A percentile compares a stretch with the other conserved stretches of the same genome.
Conservation (phyloP, 2,888 invertebrate genomes). For the Eumerus sabulonum region DNA sequence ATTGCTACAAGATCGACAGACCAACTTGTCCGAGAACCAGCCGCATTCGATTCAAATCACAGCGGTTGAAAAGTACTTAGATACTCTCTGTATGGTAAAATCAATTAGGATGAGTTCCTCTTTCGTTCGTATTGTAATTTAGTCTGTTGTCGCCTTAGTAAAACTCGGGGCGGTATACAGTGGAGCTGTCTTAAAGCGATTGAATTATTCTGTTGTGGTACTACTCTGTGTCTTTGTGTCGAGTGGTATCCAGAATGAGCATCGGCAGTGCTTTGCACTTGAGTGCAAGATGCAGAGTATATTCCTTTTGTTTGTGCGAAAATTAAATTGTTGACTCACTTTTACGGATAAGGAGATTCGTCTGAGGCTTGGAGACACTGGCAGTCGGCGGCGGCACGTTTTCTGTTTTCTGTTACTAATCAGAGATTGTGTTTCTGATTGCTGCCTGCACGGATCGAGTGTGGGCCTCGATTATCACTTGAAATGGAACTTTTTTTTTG, state of each 20-base stretch:
- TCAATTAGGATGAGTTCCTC: slow-evolving; percentile 56
- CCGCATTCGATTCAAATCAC: slow-evolving; percentile 64
- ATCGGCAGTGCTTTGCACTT: slow-evolving; percentile 7
- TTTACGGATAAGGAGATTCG: too few relatives aligned
- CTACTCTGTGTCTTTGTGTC: slow-evolving; percentile 13
- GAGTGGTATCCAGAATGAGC: slow-evolving; percentile 12
- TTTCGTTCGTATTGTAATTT: slow-evolving; percentile 43
- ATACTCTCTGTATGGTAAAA: slow-evolving; percentile 53
- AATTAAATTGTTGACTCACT: too few relatives aligned
- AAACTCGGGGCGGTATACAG: slow-evolving; percentile 26
- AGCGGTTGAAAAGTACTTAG: slow-evolving; percentile 33
- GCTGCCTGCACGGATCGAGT: too few relatives aligned
- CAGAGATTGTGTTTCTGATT: too few relatives aligned
- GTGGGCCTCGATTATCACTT: too few relatives aligned
- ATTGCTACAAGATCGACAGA: slow-evolving; percentile 64
- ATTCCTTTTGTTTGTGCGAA: too few relatives aligned
- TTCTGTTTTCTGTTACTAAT: too few relatives aligned
- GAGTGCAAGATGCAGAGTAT: not conserved
- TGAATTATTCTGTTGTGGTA: slow-evolving; percentile 8
- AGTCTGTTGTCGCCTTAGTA: slow-evolving; percentile 47
- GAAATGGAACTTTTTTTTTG: too few relatives aligned
- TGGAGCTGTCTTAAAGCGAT: slow-evolving; percentile 37
- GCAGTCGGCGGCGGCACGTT: too few relatives aligned
- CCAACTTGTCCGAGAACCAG: slow-evolving; percentile 48
- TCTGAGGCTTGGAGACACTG: too few relatives aligned